These are phyloP conservation scores for Matsumyia berberina DNA, from an alignment of 2,888 invertebrate genomes.

Conservation along the genomic window DNA sequence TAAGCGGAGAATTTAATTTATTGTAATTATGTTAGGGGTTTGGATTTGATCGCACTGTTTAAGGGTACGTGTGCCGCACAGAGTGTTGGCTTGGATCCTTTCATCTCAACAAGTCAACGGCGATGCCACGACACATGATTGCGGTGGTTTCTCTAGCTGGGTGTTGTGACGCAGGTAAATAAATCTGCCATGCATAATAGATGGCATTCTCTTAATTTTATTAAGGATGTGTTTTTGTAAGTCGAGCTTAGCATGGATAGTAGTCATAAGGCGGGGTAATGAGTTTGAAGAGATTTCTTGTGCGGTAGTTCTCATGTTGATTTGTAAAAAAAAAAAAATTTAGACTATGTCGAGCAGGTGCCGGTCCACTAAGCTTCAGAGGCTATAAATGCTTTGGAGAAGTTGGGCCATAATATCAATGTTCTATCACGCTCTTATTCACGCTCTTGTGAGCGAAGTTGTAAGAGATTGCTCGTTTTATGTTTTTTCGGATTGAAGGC, in stretches of 20 bases:
- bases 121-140: neutral
- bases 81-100: neutral
- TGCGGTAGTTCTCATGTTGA: neutral
- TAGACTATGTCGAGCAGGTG: too few species aligned
- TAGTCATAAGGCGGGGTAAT: too few species aligned
- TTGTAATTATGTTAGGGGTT: slow-evolving; percentile 68
- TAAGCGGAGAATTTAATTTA: slow-evolving; percentile 74
- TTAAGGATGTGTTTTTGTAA: slow-evolving; percentile 23
- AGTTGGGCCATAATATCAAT: too few species aligned
- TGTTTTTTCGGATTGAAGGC: too few species aligned
- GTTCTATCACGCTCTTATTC: too few species aligned
- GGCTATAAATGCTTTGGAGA: too few species aligned
- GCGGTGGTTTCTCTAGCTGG: slow-evolving; percentile 6
- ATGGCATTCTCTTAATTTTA: slow-evolving; percentile 27
- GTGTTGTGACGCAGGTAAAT: slow-evolving; percentile 11
- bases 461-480: too few species aligned
- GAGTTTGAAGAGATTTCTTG: neutral
- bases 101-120: slow-evolving; percentile 66
- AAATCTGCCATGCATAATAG: slow-evolving; percentile 18
- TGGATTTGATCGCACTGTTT: slow-evolving; percentile 61
- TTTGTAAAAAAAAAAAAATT: too few species aligned
- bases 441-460: too few species aligned
- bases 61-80: slow-evolving; percentile 26
- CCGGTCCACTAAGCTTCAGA: too few species aligned
- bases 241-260: neutral